phyloP scores from a whole-genome alignment of 2,113 vertebrate species.

The Takifugu flavidus region DNA sequence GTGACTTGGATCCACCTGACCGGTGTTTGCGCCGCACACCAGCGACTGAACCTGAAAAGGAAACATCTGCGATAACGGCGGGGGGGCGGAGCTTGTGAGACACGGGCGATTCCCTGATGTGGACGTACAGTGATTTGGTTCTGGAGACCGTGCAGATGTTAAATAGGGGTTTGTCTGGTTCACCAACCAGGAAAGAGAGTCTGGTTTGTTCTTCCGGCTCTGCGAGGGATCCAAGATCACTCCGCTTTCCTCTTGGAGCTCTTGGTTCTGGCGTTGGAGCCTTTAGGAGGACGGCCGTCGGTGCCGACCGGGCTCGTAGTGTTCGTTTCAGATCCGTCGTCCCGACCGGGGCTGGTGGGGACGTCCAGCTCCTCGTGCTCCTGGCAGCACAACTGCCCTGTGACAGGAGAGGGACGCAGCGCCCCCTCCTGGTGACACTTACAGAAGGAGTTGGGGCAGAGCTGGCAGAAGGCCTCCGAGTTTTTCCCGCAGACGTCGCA shows the following conservation, averaged over 20 bases:
- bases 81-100: constrained; percentile 63
- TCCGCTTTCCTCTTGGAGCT: constrained; percentile 66
- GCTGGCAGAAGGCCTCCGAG: constrained; percentile 88
- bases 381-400: constrained; percentile 83
- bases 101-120: constrained; percentile 54
- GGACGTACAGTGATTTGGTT: constrained; percentile 34
- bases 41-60: constrained; percentile 38
- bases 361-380: constrained; percentile 85
- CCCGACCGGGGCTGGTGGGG: constrained; percentile 1
- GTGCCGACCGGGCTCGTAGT: accelerated
- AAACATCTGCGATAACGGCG: neutral
- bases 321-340: neutral
- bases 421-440: constrained; percentile 88
- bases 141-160: neutral
- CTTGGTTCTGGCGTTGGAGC: constrained; percentile 41
- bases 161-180: neutral
- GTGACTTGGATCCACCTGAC: constrained; percentile 41
- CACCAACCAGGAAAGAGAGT: constrained; percentile 38
- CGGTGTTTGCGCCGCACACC: constrained; percentile 52
- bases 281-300: constrained; percentile 27
- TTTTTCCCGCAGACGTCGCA: constrained; percentile 95
- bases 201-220: constrained; percentile 50
- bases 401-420: constrained; percentile 71
- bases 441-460: constrained; percentile 98
- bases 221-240: constrained; percentile 28